Evolutionary conservation across 2,113 vertebrate species (phyloP).

Genomic region (Rhabdornis inornatus): DNA sequence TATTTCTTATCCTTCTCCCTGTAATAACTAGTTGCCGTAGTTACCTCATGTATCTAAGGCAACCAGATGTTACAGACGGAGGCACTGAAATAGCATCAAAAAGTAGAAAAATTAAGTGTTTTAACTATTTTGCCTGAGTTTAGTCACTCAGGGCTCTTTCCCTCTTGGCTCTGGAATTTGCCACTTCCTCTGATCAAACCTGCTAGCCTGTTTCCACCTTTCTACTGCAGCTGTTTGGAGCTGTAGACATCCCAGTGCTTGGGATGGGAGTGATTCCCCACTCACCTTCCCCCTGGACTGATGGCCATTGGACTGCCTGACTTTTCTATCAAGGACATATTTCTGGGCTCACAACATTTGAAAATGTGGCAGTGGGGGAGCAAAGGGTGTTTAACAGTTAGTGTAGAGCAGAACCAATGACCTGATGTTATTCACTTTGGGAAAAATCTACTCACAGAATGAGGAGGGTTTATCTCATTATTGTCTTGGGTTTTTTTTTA

Average conservation of each 20-base stretch:
- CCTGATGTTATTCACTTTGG: neutral
- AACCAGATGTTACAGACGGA: slow-evolving; percentile 50
- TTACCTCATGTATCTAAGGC: slow-evolving; percentile 64
- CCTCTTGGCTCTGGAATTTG: neutral
- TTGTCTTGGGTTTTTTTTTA: neutral
- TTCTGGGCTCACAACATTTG: neutral
- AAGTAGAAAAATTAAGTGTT: slow-evolving; percentile 22
- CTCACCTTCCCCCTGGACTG: neutral
- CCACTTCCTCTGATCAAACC: neutral
- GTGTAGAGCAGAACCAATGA: neutral
- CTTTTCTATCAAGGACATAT: neutral
- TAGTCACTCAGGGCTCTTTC: neutral
- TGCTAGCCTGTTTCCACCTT: neutral
- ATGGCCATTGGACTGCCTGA: neutral
- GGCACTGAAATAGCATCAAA: slow-evolving; percentile 46
- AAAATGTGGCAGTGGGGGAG: neutral
- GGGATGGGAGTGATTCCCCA: neutral
- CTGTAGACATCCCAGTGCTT: neutral
- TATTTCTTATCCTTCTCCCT: slow-evolving; percentile 10
- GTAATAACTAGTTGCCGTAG: slow-evolving; percentile 58
- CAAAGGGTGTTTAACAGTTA: neutral
- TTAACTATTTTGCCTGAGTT: neutral
- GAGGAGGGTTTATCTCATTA: neutral
- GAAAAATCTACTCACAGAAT: neutral
- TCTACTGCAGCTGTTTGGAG: rapidly evolving